Evolutionary conservation across 23 tunicate genomes (phyloP), one percentile per base, ranked within the genome.

Genomic region (Phallusia fumigata): DNA sequence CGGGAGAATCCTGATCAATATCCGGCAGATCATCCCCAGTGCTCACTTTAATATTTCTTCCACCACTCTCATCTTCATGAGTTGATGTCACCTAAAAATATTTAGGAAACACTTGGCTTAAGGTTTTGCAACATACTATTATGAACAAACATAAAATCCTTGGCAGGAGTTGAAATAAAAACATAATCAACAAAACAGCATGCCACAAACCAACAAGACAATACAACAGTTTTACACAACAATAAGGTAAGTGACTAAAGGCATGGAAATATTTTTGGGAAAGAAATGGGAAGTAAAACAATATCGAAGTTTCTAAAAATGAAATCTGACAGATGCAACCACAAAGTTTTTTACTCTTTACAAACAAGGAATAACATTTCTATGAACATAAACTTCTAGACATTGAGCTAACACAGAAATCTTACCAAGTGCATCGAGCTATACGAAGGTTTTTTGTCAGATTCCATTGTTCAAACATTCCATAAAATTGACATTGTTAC

Each of bases 11-110:
- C 28, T 58, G 69, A 13, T 58, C 69, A 13, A 58, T 58, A 58
- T 58, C 69, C 3, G 69, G 69, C 26, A 58, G 26, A 1, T 58
- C 47, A 21, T 58, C 69, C 13, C 69, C 69, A 58, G 69, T 58
- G 69, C 69, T 58, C 28, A 58, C 69, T 58, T 58, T 58, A 58
- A 58, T 5, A 58, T 58, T 58, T 24, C 69, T 58, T 58, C 15
- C 69, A 22, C 69, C 69, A 58, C 28, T 22, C 3, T 16, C 69
- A 58, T 24, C 69, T 1, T 58, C 69, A 58, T 58, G 69, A 58
- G 28, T 58, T 58, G 69, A 58, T 21, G 69, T 58, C 28, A 58
- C 69, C 69, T 58, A 58, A 58, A 40, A 58, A 58, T 58, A 6
- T 58, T 58, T 58, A 5, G 47, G 69, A 58, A 58, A 58, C 69